Evolutionary conservation across 2,113 vertebrate species (phyloP).

Genomic region (Athene noctua): DNA sequence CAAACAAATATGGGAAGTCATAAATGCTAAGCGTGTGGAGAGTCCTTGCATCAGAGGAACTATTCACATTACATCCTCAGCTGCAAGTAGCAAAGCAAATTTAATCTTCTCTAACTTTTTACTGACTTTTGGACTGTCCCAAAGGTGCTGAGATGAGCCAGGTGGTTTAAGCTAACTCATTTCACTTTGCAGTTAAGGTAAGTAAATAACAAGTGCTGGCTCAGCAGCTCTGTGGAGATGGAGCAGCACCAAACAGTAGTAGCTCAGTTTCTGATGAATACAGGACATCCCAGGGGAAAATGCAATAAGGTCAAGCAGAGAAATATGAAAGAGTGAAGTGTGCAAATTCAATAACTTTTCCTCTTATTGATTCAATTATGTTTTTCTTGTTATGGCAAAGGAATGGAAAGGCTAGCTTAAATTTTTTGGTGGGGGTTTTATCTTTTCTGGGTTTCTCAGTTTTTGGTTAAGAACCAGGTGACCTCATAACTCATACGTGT

Average conservation of each 20-base stretch:
- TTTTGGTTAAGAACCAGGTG: not conserved
- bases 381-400: not conserved
- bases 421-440: not conserved
- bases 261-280: not conserved
- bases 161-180: not conserved
- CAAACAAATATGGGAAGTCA: not conserved
- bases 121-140: not conserved
- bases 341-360: not conserved
- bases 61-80: not conserved
- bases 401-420: not conserved
- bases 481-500: not conserved
- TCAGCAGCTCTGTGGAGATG: not conserved
- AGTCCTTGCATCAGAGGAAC: not conserved
- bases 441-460: not conserved
- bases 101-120: not conserved
- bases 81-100: not conserved
- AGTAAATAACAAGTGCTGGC: not conserved
- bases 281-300: not conserved
- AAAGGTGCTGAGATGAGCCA: not conserved
- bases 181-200: not conserved
- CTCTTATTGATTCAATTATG: not conserved
- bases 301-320: not conserved
- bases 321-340: not conserved
- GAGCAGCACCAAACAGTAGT: not conserved
- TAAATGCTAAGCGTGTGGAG: not conserved